These are phyloP conservation scores for Lasius platythorax DNA, from an alignment of 2,888 invertebrate species.

Conservation along the genomic window DNA sequence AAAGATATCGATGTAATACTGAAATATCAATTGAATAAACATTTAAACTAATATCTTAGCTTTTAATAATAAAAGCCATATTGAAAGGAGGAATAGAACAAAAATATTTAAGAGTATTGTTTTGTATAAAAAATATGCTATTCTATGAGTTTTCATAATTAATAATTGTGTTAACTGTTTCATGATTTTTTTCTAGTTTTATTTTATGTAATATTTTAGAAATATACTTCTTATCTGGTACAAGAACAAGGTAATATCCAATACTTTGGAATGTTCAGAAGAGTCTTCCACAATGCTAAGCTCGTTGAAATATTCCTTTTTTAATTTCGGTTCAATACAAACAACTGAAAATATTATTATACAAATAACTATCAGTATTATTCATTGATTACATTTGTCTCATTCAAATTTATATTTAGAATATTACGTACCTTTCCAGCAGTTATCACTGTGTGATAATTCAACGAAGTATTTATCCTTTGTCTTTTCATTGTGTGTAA, in stretches of 20 bases:
- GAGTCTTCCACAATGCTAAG: constrained; percentile 71
- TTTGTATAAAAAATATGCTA: constrained; percentile 13
- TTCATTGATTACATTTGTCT: not conserved
- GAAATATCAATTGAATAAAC: constrained; percentile 66
- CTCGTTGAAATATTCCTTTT: constrained; percentile 72
- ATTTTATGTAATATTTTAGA: constrained; percentile 72
- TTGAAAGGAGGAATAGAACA: not conserved
- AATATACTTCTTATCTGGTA: constrained; percentile 78
- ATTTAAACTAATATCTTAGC: constrained; percentile 69
- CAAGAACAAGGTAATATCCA: constrained; percentile 76
- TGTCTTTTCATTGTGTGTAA: constrained; percentile 67
- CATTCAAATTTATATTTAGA: not conserved
- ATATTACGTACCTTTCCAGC: constrained; percentile 79
- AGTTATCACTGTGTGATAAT: constrained; percentile 66
- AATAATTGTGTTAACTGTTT: not conserved
- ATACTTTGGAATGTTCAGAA: constrained; percentile 68
- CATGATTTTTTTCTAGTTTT: constrained; percentile 19
- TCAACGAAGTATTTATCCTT: constrained; percentile 78
- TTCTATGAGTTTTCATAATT: not conserved
- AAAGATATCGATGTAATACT: constrained; percentile 58
- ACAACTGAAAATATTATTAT: constrained; percentile 76
- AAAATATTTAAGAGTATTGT: not conserved
- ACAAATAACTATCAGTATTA: not conserved
- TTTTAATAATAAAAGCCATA: constrained; percentile 80
- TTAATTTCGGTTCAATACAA: constrained; percentile 78